A percentile compares a stretch with the other conserved stretches of the same genome.
Conservation (phyloP, 2,888 invertebrate species). For the Mimachlamys varia region DNA sequence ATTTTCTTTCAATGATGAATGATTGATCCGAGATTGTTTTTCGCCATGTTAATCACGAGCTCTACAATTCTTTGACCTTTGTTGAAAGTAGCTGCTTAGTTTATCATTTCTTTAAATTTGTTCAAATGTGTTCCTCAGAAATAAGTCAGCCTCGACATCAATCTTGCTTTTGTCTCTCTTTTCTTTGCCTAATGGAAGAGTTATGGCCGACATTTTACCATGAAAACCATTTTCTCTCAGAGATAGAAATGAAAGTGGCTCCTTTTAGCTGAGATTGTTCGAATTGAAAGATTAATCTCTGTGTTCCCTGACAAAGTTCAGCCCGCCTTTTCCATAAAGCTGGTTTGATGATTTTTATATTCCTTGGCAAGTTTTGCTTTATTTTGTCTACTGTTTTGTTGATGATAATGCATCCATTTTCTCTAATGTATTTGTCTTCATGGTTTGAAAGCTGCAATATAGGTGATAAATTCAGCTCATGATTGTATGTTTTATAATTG, state of each 20-base stretch:
- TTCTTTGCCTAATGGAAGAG: constrained; percentile 15
- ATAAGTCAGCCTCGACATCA: neutral
- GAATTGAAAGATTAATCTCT: constrained; percentile 6
- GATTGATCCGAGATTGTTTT: constrained; percentile 29
- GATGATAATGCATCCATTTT: neutral
- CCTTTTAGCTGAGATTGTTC: neutral
- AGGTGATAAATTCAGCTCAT: too few relatives aligned
- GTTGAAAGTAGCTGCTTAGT: constrained; percentile 18
- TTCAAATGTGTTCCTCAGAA: constrained; percentile 20
- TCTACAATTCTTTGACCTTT: constrained; percentile 22
- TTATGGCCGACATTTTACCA: constrained; percentile 31
- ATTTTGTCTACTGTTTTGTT: neutral
- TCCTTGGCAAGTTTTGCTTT: neutral
- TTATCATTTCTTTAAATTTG: constrained; percentile 34
- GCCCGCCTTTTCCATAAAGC: neutral
- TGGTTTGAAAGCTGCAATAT: too few relatives aligned
- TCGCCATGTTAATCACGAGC: neutral
- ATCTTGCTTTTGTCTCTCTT: constrained; percentile 29
- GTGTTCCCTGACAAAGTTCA: constrained; percentile 23
- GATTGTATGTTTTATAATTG: too few relatives aligned
- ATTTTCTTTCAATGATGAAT: constrained; percentile 14
- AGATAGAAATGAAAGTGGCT: constrained; percentile 25
- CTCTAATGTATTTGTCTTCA: too few relatives aligned
- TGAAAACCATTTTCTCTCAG: constrained; percentile 22
- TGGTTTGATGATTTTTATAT: constrained; percentile 24